Conservation (phyloP, 1,140 invertebrate genomes). For the Leptopilina clavipes region DNA sequence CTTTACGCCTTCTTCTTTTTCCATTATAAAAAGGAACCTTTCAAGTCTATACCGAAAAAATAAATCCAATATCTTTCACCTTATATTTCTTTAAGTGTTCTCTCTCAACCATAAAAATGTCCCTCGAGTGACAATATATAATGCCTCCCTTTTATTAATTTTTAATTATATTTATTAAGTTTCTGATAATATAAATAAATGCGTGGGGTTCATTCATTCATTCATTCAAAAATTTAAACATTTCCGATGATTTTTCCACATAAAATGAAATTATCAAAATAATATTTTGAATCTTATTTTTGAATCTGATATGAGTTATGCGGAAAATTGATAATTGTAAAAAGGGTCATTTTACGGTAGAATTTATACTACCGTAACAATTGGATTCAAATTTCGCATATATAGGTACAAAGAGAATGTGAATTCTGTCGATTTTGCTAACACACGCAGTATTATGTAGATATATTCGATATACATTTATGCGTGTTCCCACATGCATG, state of each 20-base stretch:
- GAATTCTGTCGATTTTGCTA: neutral
- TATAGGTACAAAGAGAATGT: neutral
- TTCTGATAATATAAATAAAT: no score
- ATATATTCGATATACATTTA: constrained; percentile 7
- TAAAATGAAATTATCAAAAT: neutral
- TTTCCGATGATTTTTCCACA: no score
- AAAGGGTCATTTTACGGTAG: neutral
- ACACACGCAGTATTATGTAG: constrained; percentile 7
- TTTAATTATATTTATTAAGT: no score
- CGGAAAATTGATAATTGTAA: neutral
- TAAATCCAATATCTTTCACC: neutral
- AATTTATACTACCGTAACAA: neutral
- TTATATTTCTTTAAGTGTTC: no score
- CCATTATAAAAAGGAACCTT: neutral
- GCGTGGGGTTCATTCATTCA: no score
- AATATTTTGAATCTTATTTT: no score
- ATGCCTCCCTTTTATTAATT: no score
- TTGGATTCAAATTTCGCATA: constrained; percentile 11
- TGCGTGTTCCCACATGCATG: constrained; percentile 23
- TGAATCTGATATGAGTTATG: no score
- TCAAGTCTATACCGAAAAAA: neutral
- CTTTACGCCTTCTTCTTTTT: constrained; percentile 13
- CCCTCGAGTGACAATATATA: no score
- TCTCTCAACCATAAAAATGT: no score
- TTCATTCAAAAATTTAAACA: no score